Conservation (phyloP, 2,888 invertebrate genomes). For the Hydrotaea cyrtoneurina region DNA sequence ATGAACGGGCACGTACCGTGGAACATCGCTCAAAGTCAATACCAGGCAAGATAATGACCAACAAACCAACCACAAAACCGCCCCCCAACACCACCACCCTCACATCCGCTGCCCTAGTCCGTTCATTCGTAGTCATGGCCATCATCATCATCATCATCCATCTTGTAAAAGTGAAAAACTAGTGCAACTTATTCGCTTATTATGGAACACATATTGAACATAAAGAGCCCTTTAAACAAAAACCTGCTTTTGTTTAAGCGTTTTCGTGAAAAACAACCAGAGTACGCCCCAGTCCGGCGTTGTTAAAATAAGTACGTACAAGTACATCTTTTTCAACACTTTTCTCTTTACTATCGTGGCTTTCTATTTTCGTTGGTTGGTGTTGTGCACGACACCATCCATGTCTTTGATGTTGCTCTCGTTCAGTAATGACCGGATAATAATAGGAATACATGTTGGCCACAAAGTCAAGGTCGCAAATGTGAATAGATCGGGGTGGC, state of each 20-base stretch:
- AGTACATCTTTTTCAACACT: not conserved
- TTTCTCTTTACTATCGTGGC: not conserved
- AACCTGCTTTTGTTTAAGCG: not conserved
- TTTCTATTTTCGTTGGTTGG: not conserved
- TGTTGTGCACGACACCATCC: not conserved
- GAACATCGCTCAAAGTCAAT: slow-evolving; percentile 20
- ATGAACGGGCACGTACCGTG: not conserved
- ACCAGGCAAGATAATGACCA: not conserved
- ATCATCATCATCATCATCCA: slow-evolving; percentile 40
- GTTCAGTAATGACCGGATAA: not conserved
- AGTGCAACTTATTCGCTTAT: no score
- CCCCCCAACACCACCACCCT: not conserved
- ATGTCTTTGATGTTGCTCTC: no score
- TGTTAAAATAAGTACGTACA: not conserved
- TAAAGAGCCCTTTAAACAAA: not conserved
- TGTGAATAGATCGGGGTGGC: no score
- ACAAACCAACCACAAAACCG: not conserved
- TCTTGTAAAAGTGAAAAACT: slow-evolving; percentile 25
- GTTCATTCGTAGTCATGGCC: no score
- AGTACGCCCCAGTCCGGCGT: not conserved
- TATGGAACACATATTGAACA: not conserved
- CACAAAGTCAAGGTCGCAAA: no score
- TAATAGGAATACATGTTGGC: not conserved
- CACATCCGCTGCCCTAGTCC: no score
- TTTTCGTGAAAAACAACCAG: not conserved